Percentiles rank a stretch among this genome's conserved stretches.
Conservation (phyloP, 2,113 vertebrate species). For the Narcine bancroftii region DNA sequence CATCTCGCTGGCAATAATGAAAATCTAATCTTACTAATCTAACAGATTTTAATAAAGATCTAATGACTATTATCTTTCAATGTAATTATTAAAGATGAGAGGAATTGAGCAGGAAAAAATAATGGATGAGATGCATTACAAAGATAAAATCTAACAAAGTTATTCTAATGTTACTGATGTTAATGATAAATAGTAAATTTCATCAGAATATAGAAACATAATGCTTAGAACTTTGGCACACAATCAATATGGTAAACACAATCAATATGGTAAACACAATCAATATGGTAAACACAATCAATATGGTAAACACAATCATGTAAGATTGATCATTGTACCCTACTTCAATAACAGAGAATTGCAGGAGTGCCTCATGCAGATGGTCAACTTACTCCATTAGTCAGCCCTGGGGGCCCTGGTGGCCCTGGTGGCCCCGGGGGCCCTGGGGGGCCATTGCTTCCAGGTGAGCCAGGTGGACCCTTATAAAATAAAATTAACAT, state of each 20-base stretch:
- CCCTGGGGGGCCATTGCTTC: not conserved
- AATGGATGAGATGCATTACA: not conserved
- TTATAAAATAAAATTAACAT: not conserved
- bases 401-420: not conserved
- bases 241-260: too few species aligned
- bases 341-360: too few species aligned
- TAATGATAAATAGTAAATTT: not conserved
- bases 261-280: too few species aligned
- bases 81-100: not conserved
- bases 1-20: not conserved
- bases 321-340: too few species aligned
- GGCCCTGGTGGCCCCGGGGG: not conserved
- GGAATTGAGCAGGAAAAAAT: not conserved
- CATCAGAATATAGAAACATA: not conserved
- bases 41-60: too few species aligned
- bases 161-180: not conserved
- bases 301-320: too few species aligned
- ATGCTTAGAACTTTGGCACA: too few species aligned
- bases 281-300: too few species aligned
- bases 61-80: not conserved
- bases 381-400: not conserved
- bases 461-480: not conserved
- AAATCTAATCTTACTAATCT: not conserved
- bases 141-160: not conserved
- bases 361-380: too few species aligned